These are phyloP conservation scores for Rhyacichthys aspro DNA, from an alignment of 2,797 vertebrate genomes.

Conservation along the genomic window DNA sequence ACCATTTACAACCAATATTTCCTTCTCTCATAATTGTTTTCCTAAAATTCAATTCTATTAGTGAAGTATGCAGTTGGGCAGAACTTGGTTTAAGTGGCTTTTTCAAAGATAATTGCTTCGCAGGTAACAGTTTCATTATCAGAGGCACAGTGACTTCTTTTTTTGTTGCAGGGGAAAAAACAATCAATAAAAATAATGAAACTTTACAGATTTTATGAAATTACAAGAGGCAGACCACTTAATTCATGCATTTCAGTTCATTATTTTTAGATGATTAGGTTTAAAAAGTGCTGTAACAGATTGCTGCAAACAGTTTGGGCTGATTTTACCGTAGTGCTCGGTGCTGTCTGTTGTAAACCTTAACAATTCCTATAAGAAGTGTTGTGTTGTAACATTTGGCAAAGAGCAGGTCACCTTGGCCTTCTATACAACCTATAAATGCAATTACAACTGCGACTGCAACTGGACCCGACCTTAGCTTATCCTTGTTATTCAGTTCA, in stretches of 20 bases:
- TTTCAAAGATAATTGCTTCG: conserved; percentile 51
- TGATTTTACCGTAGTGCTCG: no score
- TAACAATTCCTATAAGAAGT: background rate
- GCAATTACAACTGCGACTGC: background rate
- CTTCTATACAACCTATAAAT: background rate
- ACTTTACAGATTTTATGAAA: no score
- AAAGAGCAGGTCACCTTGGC: conserved; percentile 5
- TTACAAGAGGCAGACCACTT: no score
- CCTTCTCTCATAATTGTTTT: conserved; percentile 43
- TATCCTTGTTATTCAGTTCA: background rate
- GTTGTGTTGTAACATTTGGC: conserved; percentile 2
- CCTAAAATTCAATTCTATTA: conserved; percentile 33
- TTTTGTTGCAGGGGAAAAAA: no score
- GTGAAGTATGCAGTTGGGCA: conserved; percentile 27
- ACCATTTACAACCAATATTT: conserved; percentile 44
- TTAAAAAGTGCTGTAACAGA: no score
- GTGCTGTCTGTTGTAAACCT: background rate
- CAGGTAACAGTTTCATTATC: conserved; percentile 40
- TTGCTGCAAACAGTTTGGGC: no score
- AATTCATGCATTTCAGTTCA: no score
- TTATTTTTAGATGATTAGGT: no score
- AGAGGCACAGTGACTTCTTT: conserved; percentile 18
- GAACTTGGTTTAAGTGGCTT: conserved; percentile 33
- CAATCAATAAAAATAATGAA: background rate
- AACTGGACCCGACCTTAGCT: background rate